A percentile compares a stretch with the other conserved stretches of the same genome.
These are phyloP conservation scores for Stegodyphus mimosarum DNA, from an alignment of 1,140 invertebrate genomes.

Conservation along the genomic window DNA sequence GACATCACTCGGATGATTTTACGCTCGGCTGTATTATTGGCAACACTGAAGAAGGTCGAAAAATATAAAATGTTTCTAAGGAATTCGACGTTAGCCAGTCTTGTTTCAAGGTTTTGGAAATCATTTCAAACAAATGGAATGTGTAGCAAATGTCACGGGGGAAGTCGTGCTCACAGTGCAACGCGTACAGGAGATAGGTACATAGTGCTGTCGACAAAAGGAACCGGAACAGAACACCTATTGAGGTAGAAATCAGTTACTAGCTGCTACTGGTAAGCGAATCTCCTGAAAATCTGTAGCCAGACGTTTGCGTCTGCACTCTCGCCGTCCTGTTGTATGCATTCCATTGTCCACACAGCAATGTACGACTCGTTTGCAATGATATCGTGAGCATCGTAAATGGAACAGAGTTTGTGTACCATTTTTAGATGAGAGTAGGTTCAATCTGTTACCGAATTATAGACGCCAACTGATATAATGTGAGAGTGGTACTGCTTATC, in stretches of 20 bases:
- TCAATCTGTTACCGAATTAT: background rate
- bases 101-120: slow-evolving; percentile 17
- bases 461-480: background rate
- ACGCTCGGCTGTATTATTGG: background rate
- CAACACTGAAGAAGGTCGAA: background rate
- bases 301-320: background rate
- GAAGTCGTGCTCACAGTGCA: background rate
- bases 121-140: slow-evolving; percentile 30
- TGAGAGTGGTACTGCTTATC: background rate
- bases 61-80: background rate
- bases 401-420: background rate
- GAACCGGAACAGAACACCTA: background rate
- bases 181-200: background rate
- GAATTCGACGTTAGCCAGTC: slow-evolving; percentile 6
- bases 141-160: background rate
- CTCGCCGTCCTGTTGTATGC: background rate
- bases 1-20: slow-evolving; percentile 25
- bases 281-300: background rate
- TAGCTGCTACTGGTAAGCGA: background rate
- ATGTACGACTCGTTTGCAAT: background rate
- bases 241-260: slow-evolving; percentile 4
- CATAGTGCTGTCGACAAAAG: background rate
- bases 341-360: background rate
- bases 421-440: slow-evolving; percentile 2
- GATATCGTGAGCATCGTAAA: background rate